phyloP scores from a whole-genome alignment of 2,797 vertebrate species.

The Channallabes apus region DNA sequence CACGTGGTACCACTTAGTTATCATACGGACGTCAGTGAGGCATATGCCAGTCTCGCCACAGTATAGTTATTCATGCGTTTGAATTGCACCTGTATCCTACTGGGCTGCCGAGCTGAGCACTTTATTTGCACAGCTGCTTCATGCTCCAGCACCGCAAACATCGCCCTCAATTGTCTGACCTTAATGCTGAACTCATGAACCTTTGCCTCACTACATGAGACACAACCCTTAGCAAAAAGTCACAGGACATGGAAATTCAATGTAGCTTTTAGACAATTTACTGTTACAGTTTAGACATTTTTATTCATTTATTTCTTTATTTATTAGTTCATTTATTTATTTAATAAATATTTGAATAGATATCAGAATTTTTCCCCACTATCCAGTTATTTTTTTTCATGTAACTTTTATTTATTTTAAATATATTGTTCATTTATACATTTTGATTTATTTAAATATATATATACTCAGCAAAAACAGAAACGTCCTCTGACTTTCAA shows the following conservation, averaged over 20 bases:
- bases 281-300: background rate
- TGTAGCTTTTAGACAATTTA: constrained; percentile 1
- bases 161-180: constrained; percentile 66
- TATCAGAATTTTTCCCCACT: background rate
- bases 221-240: constrained; percentile 20
- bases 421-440: background rate
- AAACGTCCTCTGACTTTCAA: no score
- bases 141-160: constrained; percentile 43
- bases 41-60: constrained; percentile 51
- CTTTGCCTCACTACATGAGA: constrained; percentile 44
- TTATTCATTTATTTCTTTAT: background rate
- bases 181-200: constrained; percentile 65
- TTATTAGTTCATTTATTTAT: background rate
- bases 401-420: background rate
- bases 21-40: constrained; percentile 38
- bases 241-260: constrained; percentile 2
- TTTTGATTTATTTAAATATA: background rate
- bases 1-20: constrained; percentile 43
- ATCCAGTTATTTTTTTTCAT: background rate
- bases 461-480: no score
- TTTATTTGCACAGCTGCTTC: constrained; percentile 63
- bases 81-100: constrained; percentile 59
- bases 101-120: constrained; percentile 12
- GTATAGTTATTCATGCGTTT: constrained; percentile 57
- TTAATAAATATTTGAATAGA: background rate